These are phyloP conservation scores for Lycaena phlaeas DNA, from an alignment of 2,888 invertebrate genomes.

Conservation along the genomic window DNA sequence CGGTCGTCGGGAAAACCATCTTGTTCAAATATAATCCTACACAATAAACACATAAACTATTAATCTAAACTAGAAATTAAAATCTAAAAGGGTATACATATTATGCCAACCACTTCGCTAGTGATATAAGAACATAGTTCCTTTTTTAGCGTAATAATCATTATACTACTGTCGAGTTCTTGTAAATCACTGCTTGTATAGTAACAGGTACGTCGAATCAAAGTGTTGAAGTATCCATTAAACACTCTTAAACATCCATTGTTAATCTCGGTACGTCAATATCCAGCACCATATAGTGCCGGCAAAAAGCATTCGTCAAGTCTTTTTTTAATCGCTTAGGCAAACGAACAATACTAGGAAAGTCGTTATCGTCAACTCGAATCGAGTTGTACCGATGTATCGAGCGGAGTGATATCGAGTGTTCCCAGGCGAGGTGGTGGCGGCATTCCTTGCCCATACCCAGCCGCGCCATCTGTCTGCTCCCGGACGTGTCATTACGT, in stretches of 20 bases:
- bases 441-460: slow-evolving; percentile 64
- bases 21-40: too few species aligned
- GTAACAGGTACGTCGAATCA: neutral
- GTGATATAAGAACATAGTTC: too few species aligned
- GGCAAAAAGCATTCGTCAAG: neutral
- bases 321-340: slow-evolving; percentile 7
- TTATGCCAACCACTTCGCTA: too few species aligned
- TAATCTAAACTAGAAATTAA: too few species aligned
- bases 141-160: too few species aligned
- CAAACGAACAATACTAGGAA: slow-evolving; percentile 26
- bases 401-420: slow-evolving; percentile 27
- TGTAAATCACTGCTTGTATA: neutral
- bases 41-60: too few species aligned
- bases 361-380: slow-evolving; percentile 36
- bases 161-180: slow-evolving; percentile 1
- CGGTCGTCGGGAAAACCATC: too few species aligned
- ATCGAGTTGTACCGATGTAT: slow-evolving; percentile 40
- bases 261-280: neutral
- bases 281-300: too few species aligned
- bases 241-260: slow-evolving; percentile 1
- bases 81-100: too few species aligned
- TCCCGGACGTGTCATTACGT: slow-evolving; percentile 52
- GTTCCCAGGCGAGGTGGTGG: slow-evolving; percentile 51
- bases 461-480: slow-evolving; percentile 48
- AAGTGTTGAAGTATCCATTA: neutral